phyloP scores from a whole-genome alignment of 2,113 vertebrate genomes.

The Phyllopteryx taeniolatus region DNA sequence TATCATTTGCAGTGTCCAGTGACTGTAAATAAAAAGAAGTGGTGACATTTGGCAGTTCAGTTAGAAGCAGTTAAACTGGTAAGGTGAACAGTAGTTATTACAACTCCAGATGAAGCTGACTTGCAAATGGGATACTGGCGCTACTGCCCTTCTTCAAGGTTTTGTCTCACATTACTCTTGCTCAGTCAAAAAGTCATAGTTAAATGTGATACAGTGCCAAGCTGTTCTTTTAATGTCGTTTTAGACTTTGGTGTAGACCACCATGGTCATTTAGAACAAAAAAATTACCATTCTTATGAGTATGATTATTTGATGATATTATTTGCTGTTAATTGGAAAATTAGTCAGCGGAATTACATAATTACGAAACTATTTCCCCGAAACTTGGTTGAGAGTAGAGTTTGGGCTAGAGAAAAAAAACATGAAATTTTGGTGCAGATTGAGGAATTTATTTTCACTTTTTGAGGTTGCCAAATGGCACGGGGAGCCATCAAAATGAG shows the following conservation, averaged over 20 bases:
- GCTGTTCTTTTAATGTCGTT: neutral
- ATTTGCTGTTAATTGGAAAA: neutral
- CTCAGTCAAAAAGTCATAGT: neutral
- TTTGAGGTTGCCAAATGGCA: neutral
- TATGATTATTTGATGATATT: neutral
- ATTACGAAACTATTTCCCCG: neutral
- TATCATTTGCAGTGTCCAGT: constrained; percentile 41
- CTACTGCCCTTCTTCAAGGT: neutral
- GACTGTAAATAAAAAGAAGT: constrained; percentile 37
- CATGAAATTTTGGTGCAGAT: neutral
- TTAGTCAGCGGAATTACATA: neutral
- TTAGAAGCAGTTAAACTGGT: constrained; percentile 31
- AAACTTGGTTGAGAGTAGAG: neutral
- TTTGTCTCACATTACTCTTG: neutral
- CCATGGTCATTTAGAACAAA: neutral
- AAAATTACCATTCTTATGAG: neutral
- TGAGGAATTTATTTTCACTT: neutral
- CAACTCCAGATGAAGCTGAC: constrained; percentile 14
- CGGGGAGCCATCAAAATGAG: neutral
- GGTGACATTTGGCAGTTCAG: constrained; percentile 37
- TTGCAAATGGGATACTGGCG: neutral
- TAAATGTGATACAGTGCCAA: neutral
- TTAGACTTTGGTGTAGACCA: neutral
- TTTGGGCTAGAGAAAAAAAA: neutral
- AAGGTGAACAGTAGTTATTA: constrained; percentile 34